A percentile compares a stretch with the other conserved stretches of the same genome.
Evolutionary conservation across 2,113 vertebrate genomes (phyloP).

Genomic region (Guaruba guarouba): DNA sequence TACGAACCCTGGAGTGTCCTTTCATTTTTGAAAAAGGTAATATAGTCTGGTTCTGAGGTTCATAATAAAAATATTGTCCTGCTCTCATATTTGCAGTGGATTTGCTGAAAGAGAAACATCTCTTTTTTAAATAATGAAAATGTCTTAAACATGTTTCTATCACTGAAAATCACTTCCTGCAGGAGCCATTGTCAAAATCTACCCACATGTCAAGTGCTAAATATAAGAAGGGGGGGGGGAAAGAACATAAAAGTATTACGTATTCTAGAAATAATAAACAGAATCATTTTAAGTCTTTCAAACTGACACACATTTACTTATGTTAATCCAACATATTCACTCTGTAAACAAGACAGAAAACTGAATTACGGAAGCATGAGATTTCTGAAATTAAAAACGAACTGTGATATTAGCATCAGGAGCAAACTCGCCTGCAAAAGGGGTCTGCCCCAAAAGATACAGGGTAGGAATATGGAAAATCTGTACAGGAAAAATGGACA

Average conservation of each 20-base stretch:
- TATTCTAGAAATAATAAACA: neutral
- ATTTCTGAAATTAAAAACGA: neutral
- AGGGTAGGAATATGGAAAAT: neutral
- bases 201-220: neutral
- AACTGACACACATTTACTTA: neutral
- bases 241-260: neutral
- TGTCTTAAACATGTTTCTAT: neutral
- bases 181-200: neutral
- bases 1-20: neutral
- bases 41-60: neutral
- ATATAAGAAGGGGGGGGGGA: accelerated
- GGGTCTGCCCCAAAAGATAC: neutral
- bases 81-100: neutral
- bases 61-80: neutral
- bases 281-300: neutral
- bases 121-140: conserved; percentile 37
- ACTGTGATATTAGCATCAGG: neutral
- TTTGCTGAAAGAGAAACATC: neutral
- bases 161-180: conserved; percentile 25
- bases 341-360: neutral
- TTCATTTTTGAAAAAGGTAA: neutral
- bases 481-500: neutral
- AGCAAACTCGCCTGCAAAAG: neutral
- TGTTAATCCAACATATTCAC: neutral
- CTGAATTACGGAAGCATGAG: neutral